These are phyloP conservation scores for Allacma fusca DNA, from an alignment of 2,888 invertebrate species.

Conservation along the genomic window DNA sequence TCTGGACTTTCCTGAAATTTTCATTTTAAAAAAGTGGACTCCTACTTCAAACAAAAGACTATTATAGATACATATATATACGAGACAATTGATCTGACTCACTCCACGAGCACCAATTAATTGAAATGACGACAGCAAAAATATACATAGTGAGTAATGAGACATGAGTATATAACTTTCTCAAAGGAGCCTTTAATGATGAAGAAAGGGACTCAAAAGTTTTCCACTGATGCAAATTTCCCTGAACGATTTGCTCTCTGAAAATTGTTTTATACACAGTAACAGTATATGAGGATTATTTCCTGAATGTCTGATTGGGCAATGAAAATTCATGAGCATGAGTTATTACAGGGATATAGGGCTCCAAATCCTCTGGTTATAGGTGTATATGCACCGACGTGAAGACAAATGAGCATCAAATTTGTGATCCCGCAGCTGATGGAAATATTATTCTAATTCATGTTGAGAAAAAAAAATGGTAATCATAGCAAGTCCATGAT, in stretches of 20 bases:
- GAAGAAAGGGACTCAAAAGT: neutral
- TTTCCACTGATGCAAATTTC: neutral
- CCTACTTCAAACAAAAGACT: too few relatives aligned
- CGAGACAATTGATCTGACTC: neutral
- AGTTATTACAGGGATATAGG: too few relatives aligned
- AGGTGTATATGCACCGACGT: too few relatives aligned
- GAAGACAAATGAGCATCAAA: too few relatives aligned
- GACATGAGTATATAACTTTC: neutral
- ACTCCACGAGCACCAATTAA: neutral
- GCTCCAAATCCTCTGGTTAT: too few relatives aligned
- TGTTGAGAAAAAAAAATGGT: neutral
- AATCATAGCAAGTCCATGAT: neutral
- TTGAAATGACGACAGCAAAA: neutral
- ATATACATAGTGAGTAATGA: neutral
- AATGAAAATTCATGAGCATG: neutral
- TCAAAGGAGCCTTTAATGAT: conserved; percentile 1
- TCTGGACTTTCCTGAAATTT: too few relatives aligned
- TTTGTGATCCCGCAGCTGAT: too few relatives aligned
- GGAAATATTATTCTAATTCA: neutral
- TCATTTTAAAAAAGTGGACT: too few relatives aligned
- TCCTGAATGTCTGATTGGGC: neutral
- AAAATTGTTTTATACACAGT: neutral
- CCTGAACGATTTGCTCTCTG: neutral
- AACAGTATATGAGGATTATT: neutral
- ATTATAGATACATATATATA: too few relatives aligned